Evolutionary conservation across 2,797 vertebrate species (phyloP).

Genomic region (Dipus sagitta): DNA sequence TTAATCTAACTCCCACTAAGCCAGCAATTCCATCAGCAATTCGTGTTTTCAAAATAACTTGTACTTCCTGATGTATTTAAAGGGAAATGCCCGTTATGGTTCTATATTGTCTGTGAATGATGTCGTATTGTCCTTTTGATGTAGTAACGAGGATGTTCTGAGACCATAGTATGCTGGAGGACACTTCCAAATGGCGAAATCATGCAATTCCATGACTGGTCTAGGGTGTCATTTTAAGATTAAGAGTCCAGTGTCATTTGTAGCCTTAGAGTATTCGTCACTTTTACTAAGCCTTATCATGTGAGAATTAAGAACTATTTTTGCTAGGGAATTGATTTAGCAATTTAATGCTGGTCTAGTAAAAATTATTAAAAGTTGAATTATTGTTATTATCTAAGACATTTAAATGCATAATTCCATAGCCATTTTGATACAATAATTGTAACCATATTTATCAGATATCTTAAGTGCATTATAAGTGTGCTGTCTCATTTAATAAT

Average conservation of each 20-base stretch:
- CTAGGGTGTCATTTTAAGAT: not conserved
- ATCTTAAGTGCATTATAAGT: not conserved
- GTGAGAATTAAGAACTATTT: slow-evolving; percentile 20
- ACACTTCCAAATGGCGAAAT: not conserved
- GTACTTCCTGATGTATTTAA: not conserved
- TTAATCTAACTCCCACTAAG: not conserved
- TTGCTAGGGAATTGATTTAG: not conserved
- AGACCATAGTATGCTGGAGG: not conserved
- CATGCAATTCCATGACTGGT: not conserved
- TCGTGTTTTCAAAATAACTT: not conserved
- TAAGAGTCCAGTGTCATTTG: not conserved
- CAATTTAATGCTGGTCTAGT: not conserved
- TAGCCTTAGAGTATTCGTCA: not conserved
- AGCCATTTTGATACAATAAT: not conserved
- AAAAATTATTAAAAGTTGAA: slow-evolving; percentile 23
- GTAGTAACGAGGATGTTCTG: not conserved
- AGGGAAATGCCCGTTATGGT: not conserved
- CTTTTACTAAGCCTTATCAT: not conserved
- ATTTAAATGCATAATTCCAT: slow-evolving; percentile 17
- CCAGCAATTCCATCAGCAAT: not conserved
- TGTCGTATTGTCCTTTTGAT: not conserved
- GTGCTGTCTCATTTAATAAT: not conserved
- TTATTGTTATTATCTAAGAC: not conserved
- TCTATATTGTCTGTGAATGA: slow-evolving; percentile 7
- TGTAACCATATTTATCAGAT: slow-evolving; percentile 20